Percentiles rank a stretch among this genome's conserved stretches.
Conservation (phyloP, 2,888 invertebrate species). For the Clunio marinus region DNA sequence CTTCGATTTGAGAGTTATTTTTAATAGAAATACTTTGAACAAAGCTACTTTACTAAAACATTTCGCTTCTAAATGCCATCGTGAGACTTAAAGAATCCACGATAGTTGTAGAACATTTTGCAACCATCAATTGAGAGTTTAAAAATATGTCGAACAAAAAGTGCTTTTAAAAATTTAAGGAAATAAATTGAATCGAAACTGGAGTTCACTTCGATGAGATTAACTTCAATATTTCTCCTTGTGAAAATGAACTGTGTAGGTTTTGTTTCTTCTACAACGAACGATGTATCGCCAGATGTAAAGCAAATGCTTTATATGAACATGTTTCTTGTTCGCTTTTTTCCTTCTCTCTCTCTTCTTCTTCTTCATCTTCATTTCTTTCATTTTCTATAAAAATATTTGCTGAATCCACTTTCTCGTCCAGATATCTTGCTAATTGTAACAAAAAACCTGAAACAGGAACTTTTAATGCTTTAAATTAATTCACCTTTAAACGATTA, state of each 20-base stretch:
- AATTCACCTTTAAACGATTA: constrained; percentile 32
- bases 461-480: constrained; percentile 38
- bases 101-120: too few species aligned
- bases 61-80: too few species aligned
- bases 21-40: too few species aligned
- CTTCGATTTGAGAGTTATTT: too few species aligned
- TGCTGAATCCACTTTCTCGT: constrained; percentile 39
- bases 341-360: too few species aligned
- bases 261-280: neutral
- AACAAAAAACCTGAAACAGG: constrained; percentile 38
- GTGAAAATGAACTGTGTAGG: neutral
- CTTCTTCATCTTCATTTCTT: constrained; percentile 38
- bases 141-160: constrained; percentile 16
- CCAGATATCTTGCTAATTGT: constrained; percentile 39
- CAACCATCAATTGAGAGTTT: constrained; percentile 21
- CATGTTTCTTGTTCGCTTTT: constrained; percentile 18
- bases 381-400: constrained; percentile 39
- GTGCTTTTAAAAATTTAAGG: constrained; percentile 10
- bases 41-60: too few species aligned
- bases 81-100: too few species aligned
- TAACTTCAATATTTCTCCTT: neutral
- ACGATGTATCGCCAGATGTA: constrained; percentile 18
- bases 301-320: constrained; percentile 38
- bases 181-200: constrained; percentile 3
- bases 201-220: constrained; percentile 14